Percentiles rank a stretch among this genome's conserved stretches.
Conservation (phyloP, 2,888 invertebrate genomes). For the Melikaiella ostensackeni region DNA sequence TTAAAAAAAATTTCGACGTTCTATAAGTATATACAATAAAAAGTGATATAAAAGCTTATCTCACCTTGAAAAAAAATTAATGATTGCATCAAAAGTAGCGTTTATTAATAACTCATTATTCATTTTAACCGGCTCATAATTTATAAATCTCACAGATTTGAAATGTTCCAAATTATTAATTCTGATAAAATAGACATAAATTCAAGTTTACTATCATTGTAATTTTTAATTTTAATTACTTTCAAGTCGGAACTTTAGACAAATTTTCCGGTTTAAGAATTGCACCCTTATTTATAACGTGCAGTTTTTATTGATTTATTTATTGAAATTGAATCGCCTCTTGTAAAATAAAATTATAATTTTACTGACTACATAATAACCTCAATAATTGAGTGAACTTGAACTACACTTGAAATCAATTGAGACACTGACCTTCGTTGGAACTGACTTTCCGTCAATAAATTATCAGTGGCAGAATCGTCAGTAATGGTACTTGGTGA, state of each 20-base stretch:
- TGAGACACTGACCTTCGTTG: constrained; percentile 58
- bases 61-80: too few species aligned
- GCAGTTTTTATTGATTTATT: too few species aligned
- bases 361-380: not conserved
- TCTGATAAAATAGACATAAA: too few species aligned
- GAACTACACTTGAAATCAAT: constrained; percentile 64
- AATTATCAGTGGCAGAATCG: constrained; percentile 50
- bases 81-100: too few species aligned
- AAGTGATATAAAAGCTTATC: not conserved
- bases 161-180: too few species aligned
- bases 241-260: too few species aligned
- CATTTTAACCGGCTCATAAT: too few species aligned
- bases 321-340: too few species aligned
- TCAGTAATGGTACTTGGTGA: constrained; percentile 39
- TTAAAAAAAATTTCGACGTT: not conserved
- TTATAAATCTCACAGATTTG: too few species aligned
- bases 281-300: too few species aligned
- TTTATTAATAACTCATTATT: too few species aligned
- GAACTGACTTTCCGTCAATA: constrained; percentile 48
- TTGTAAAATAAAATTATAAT: not conserved
- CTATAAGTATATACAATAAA: not conserved
- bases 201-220: not conserved
- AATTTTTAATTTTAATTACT: not conserved
- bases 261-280: too few species aligned
- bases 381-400: constrained; percentile 56